A percentile compares a stretch with the other conserved stretches of the same genome.
phyloP scores from a whole-genome alignment of 2,888 invertebrate species.

The Gryllus longicercus region DNA sequence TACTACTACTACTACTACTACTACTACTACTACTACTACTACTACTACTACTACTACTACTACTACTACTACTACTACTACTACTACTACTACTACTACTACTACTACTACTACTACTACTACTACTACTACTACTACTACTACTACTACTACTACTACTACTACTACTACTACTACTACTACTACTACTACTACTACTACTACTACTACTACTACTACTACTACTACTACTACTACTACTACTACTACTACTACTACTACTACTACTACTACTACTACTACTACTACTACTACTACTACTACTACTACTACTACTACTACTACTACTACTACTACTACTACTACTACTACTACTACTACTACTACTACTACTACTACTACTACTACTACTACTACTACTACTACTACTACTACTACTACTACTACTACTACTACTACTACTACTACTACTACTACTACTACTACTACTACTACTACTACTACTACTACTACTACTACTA shows the following conservation, averaged over 20 bases:
- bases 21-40: slow-evolving; percentile 17
- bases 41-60: slow-evolving; percentile 17
- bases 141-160: slow-evolving; percentile 17
- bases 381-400: slow-evolving; percentile 17
- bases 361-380: slow-evolving; percentile 17
- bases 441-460: slow-evolving; percentile 17
- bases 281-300: slow-evolving; percentile 17
- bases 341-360: slow-evolving; percentile 17
- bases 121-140: slow-evolving; percentile 17
- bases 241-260: slow-evolving; percentile 17
- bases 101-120: slow-evolving; percentile 17
- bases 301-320: slow-evolving; percentile 17
- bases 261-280: slow-evolving; percentile 17
- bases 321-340: slow-evolving; percentile 17
- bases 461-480: slow-evolving; percentile 17
- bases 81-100: slow-evolving; percentile 17
- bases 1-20: slow-evolving; percentile 17
- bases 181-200: slow-evolving; percentile 17
- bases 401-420: slow-evolving; percentile 17
- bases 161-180: slow-evolving; percentile 17
- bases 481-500: slow-evolving; percentile 17
- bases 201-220: slow-evolving; percentile 17
- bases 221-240: slow-evolving; percentile 17
- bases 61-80: slow-evolving; percentile 17
- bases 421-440: slow-evolving; percentile 17